A percentile compares a stretch with the other conserved stretches of the same genome.
These are phyloP conservation scores for Carollia perspicillata DNA, from an alignment of 2,113 vertebrate genomes.

Conservation along the genomic window DNA sequence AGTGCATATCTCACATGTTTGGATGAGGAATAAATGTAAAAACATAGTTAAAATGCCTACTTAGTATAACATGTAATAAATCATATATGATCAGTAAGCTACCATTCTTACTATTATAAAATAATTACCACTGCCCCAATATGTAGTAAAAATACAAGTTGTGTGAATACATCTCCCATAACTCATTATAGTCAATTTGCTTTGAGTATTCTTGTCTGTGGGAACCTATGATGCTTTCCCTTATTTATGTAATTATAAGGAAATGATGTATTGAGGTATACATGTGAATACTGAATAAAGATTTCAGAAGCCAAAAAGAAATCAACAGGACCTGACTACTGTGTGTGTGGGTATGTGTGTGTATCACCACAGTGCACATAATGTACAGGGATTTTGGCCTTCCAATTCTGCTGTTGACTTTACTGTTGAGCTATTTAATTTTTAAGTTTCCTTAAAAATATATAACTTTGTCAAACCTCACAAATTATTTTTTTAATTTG, in stretches of 20 bases:
- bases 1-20: background rate
- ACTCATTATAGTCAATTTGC: background rate
- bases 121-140: background rate
- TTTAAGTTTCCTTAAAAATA: background rate
- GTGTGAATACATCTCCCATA: background rate
- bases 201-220: background rate
- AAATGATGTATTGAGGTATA: background rate
- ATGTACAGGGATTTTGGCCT: background rate
- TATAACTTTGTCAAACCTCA: background rate
- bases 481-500: background rate
- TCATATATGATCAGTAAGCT: background rate
- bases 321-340: background rate
- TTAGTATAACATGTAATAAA: background rate
- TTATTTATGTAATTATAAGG: background rate
- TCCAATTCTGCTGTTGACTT: background rate
- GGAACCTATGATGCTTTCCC: background rate
- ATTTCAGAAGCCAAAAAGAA: conserved; percentile 18
- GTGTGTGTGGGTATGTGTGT: background rate
- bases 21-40: background rate
- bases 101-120: background rate
- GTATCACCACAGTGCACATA: background rate
- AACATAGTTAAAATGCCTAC: background rate
- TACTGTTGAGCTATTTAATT: background rate
- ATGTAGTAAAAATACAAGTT: background rate
- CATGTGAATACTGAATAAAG: background rate